Percentiles rank a stretch among this genome's conserved stretches.
Evolutionary conservation across 2,888 invertebrate species (phyloP).

Genomic region (Brenthis daphne): DNA sequence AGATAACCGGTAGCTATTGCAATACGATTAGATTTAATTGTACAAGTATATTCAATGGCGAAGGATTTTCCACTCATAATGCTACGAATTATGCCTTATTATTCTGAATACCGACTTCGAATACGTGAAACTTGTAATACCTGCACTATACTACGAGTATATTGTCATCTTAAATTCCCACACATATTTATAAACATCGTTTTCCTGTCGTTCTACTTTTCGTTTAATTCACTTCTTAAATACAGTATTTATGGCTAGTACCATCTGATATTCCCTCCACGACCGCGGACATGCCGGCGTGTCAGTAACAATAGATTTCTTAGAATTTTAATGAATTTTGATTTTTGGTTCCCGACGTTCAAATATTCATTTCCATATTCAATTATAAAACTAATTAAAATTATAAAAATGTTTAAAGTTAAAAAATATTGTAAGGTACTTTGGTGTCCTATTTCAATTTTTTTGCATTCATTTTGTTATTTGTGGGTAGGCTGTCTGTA

Average conservation of each 20-base stretch:
- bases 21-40: slow-evolving; percentile 8
- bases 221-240: neutral
- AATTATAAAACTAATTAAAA: no score
- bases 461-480: no score
- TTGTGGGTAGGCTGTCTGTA: no score
- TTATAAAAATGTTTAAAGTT: no score
- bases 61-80: slow-evolving; percentile 12
- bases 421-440: no score
- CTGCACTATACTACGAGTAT: neutral
- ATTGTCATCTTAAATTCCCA: slow-evolving; percentile 3
- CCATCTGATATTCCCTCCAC: no score
- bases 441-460: no score
- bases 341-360: no score
- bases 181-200: neutral
- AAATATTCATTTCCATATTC: no score
- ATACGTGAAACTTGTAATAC: neutral
- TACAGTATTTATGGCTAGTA: neutral
- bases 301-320: no score
- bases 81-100: slow-evolving; percentile 1
- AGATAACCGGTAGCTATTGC: neutral
- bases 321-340: no score
- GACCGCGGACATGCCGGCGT: no score
- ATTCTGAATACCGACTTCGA: neutral
- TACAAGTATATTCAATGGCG: neutral
- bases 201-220: neutral